These are phyloP conservation scores for Alethe diademata DNA, from an alignment of 2,113 vertebrate species.

Conservation along the genomic window DNA sequence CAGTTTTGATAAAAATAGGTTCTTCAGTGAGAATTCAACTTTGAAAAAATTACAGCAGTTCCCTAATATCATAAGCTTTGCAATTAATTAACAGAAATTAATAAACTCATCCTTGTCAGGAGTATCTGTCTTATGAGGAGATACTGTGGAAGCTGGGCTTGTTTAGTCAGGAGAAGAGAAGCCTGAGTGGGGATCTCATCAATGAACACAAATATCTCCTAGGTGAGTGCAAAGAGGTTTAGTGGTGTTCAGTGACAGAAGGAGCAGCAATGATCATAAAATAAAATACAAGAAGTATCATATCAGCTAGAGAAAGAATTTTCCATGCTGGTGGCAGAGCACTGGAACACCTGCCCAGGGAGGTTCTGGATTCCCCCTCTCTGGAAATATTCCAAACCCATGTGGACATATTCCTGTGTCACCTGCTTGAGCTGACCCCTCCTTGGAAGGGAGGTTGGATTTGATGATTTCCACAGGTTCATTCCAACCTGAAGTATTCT, in stretches of 20 bases:
- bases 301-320: not conserved
- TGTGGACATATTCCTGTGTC: accelerated
- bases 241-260: not conserved
- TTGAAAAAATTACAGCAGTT: not conserved
- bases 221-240: not conserved
- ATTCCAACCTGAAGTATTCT: accelerated
- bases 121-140: not conserved
- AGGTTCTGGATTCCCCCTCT: not conserved
- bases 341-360: not conserved
- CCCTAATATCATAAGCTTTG: not conserved
- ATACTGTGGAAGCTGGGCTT: not conserved
- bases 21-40: not conserved
- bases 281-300: not conserved
- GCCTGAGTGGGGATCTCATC: not conserved
- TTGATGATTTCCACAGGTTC: not conserved
- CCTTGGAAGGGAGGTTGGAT: accelerated
- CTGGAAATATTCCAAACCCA: not conserved
- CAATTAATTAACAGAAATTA: not conserved
- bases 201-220: not conserved
- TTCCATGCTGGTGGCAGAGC: not conserved
- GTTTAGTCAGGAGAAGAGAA: not conserved
- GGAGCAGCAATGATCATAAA: not conserved
- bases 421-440: not conserved
- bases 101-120: not conserved
- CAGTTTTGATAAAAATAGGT: not conserved